Percentiles rank a stretch among this genome's conserved stretches.
Conservation (phyloP, 2,113 vertebrate species). For the Cyanistes caeruleus region DNA sequence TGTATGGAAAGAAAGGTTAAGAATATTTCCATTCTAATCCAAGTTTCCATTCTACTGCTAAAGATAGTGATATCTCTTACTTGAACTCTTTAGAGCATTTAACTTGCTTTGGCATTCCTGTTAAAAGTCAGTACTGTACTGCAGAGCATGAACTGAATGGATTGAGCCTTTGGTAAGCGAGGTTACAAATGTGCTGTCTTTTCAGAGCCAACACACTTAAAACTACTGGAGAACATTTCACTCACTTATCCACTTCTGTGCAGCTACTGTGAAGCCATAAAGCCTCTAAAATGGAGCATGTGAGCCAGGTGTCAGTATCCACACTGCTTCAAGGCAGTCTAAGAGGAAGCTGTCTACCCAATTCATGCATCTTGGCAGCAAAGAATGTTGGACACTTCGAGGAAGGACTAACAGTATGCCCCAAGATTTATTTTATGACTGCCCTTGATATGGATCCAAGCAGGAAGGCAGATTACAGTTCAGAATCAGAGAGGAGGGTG, state of each 20-base stretch:
- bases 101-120: background rate
- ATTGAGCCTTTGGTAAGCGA: background rate
- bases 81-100: background rate
- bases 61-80: background rate
- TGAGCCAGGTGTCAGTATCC: background rate
- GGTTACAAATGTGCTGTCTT: background rate
- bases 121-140: background rate
- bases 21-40: background rate
- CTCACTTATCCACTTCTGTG: background rate
- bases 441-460: background rate
- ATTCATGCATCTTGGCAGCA: background rate
- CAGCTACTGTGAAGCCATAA: background rate
- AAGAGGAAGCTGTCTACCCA: background rate
- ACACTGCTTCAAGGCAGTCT: background rate
- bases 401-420: background rate
- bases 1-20: background rate
- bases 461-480: background rate
- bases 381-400: background rate
- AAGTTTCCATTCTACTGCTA: background rate
- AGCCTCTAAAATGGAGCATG: background rate
- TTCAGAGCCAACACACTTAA: background rate
- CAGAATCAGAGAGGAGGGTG: background rate
- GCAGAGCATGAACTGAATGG: background rate
- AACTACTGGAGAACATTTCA: background rate
- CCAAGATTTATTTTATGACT: background rate